phyloP scores from a whole-genome alignment of 1,140 invertebrate genomes.

The Bombus vancouverensis region DNA sequence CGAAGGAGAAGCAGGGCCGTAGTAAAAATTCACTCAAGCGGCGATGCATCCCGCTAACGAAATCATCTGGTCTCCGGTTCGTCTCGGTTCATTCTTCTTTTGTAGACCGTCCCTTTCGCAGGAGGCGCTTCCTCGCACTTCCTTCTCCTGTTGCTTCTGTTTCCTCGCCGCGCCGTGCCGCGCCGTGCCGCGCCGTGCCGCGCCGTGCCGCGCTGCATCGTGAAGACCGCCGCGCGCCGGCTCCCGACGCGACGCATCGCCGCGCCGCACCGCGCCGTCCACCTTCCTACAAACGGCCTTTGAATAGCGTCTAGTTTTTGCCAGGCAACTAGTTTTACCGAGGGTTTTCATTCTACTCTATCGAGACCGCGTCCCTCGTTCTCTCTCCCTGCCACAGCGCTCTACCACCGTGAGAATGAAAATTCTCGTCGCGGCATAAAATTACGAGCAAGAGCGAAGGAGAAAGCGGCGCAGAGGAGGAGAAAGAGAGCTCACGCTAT shows the following conservation, averaged over 20 bases:
- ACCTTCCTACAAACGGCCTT: conserved; percentile 72
- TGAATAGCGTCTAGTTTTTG: conserved; percentile 79
- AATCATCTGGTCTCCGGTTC: conserved; percentile 59
- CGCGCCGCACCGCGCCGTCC: conserved; percentile 14
- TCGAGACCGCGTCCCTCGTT: conserved; percentile 13
- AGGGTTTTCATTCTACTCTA: conserved; percentile 72
- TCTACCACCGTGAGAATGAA: conserved; percentile 63
- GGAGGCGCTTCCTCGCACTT: conserved; percentile 56
- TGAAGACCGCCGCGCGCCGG: conserved; percentile 41
- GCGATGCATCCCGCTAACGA: conserved; percentile 45
- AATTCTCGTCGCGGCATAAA: conserved; percentile 24
- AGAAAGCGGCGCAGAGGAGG: not conserved
- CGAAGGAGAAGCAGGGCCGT: not conserved
- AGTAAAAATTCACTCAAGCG: conserved; percentile 16
- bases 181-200: too few species aligned
- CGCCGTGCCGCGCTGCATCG: not conserved
- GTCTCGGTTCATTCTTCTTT: conserved; percentile 54
- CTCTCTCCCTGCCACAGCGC: conserved; percentile 27
- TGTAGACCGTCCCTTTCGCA: conserved; percentile 30
- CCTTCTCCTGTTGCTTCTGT: conserved; percentile 68
- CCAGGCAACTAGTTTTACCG: conserved; percentile 73
- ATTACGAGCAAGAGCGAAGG: not conserved
- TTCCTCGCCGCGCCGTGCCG: conserved; percentile 21
- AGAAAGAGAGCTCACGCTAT: not conserved
- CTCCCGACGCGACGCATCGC: conserved; percentile 51